Evolutionary conservation across 1,140 invertebrate species (phyloP).

Genomic region (Drosophila albomicans): DNA sequence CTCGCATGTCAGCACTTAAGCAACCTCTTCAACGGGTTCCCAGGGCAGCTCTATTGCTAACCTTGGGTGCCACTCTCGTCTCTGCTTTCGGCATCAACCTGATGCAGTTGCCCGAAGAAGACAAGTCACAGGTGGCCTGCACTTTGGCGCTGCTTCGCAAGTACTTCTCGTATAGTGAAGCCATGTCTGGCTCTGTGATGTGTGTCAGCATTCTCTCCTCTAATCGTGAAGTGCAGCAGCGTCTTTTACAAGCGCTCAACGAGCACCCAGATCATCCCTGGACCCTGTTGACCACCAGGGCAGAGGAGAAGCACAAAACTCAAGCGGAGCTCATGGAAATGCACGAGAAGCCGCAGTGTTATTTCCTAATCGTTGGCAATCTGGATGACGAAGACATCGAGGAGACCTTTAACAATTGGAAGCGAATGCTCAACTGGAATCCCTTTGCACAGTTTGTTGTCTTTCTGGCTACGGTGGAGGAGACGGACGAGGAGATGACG

Average conservation of each 20-base stretch:
- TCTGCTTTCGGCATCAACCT: conserved; percentile 71
- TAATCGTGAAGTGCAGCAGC: conserved; percentile 49
- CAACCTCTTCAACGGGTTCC: conserved; percentile 26
- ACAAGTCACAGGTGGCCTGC: conserved; percentile 55
- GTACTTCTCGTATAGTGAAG: conserved; percentile 71
- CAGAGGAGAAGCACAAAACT: background rate
- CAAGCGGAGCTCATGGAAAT: conserved; percentile 17
- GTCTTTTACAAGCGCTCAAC: conserved; percentile 55
- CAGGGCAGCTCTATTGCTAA: conserved; percentile 31
- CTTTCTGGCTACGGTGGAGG: conserved; percentile 67
- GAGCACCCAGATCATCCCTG: conserved; percentile 43
- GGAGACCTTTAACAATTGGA: conserved; percentile 66
- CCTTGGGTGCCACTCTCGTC: background rate
- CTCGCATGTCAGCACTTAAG: conserved; percentile 52
- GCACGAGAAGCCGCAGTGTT: conserved; percentile 76
- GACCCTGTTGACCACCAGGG: conserved; percentile 57
- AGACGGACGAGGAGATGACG: conserved; percentile 79
- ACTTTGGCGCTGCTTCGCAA: conserved; percentile 68
- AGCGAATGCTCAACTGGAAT: conserved; percentile 76
- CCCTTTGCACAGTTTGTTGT: conserved; percentile 80
- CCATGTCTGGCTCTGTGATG: conserved; percentile 66
- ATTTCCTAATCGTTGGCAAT: conserved; percentile 70
- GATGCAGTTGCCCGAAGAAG: conserved; percentile 59
- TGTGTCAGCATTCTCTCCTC: conserved; percentile 59
- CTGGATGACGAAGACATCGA: conserved; percentile 76